Percentiles rank a stretch among this genome's conserved stretches.
Evolutionary conservation across 2,113 vertebrate genomes (phyloP).

Genomic region (Spizaetus ornatus): DNA sequence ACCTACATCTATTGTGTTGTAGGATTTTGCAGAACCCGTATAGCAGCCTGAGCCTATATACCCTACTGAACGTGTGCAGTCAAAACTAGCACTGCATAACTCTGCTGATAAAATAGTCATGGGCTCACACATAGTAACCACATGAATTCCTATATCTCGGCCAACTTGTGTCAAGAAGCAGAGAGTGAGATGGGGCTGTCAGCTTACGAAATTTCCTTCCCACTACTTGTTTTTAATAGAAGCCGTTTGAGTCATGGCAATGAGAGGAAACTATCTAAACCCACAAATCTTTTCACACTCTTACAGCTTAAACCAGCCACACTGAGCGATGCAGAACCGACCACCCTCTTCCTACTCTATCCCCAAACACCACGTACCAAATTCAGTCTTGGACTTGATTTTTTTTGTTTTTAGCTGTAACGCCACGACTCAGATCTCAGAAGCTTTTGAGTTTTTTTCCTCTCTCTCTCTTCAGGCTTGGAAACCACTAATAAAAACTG

Average conservation of each 20-base stretch:
- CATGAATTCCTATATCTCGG: conserved; percentile 9
- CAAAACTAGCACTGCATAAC: background rate
- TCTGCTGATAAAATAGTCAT: background rate
- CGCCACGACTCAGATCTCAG: background rate
- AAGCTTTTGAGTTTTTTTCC: background rate
- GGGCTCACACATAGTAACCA: conserved; percentile 3
- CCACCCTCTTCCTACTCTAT: conserved; percentile 10
- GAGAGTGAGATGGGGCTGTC: conserved; percentile 13
- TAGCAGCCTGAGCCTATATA: background rate
- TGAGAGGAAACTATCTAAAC: conserved; percentile 51
- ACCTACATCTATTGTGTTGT: accelerated
- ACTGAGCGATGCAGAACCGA: background rate
- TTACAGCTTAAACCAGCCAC: background rate
- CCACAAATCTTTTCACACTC: conserved; percentile 44
- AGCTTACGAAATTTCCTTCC: conserved; percentile 46
- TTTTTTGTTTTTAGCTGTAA: background rate
- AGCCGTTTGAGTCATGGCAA: conserved; percentile 26
- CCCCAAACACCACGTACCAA: background rate
- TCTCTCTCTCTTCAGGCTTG: conserved; percentile 7
- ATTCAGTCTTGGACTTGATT: background rate
- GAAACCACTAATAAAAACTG: conserved; percentile 49
- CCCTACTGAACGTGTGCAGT: background rate
- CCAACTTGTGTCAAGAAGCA: conserved; percentile 15
- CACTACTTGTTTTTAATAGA: conserved; percentile 35
- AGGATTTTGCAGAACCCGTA: background rate